phyloP scores from a whole-genome alignment of 2,797 vertebrate genomes.

The Coranthus polyacanthus region DNA sequence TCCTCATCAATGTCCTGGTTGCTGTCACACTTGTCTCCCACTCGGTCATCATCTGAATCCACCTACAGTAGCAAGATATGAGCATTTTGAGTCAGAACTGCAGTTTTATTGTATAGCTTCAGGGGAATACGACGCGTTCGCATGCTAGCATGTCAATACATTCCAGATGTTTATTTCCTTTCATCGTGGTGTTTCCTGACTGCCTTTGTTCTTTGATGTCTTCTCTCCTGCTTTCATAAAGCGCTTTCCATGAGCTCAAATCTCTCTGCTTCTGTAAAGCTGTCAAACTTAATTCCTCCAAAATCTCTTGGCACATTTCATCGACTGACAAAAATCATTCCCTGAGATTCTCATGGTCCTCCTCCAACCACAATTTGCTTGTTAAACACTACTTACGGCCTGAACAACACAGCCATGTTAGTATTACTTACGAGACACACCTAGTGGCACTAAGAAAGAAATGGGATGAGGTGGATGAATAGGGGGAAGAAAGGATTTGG shows the following conservation, averaged over 20 bases:
- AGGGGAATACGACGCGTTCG: not conserved
- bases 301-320: conserved; percentile 47
- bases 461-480: too few species aligned
- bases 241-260: conserved; percentile 16
- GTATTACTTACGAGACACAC: conserved; percentile 44
- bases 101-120: not conserved
- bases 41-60: conserved; percentile 94
- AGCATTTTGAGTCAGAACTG: not conserved
- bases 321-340: conserved; percentile 31
- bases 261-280: conserved; percentile 34
- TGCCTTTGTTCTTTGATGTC: conserved; percentile 17
- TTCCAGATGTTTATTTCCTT: conserved; percentile 14
- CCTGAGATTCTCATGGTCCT: not conserved
- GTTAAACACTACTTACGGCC: too few species aligned
- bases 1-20: conserved; percentile 99
- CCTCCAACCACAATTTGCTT: conserved; percentile 17
- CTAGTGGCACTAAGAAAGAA: conserved; percentile 4
- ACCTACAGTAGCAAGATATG: conserved; percentile 77
- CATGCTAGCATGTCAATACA: conserved; percentile 3
- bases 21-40: conserved; percentile 96
- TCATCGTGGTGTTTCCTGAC: not conserved
- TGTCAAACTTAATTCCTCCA: conserved; percentile 53
- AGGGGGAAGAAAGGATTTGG: too few species aligned
- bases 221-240: conserved; percentile 27
- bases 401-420: conserved; percentile 23